Evolutionary conservation across 2,797 vertebrate genomes (phyloP).

Genomic region (Manis javanica): DNA sequence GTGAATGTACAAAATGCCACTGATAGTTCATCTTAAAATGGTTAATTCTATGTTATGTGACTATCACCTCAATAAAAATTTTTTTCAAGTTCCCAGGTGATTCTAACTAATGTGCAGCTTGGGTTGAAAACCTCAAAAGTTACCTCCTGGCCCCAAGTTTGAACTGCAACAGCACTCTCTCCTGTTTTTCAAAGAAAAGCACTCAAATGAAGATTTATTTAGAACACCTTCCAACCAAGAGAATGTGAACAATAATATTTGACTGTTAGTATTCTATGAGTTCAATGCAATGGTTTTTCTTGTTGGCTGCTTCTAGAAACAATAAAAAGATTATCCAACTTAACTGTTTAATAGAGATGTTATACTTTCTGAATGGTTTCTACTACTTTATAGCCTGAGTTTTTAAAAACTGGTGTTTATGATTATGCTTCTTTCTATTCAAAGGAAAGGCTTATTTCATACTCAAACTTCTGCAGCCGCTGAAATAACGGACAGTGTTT

Average conservation of each 20-base stretch:
- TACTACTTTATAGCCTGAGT: background rate
- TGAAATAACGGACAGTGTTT: slow-evolving; percentile 32
- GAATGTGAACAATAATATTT: slow-evolving; percentile 11
- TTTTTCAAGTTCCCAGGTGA: slow-evolving; percentile 3
- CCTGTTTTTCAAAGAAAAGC: slow-evolving; percentile 16
- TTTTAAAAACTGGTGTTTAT: background rate
- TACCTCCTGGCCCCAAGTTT: slow-evolving; percentile 17
- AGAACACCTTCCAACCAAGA: slow-evolving; percentile 35
- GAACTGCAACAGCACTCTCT: background rate
- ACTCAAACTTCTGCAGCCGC: background rate
- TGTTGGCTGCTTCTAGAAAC: slow-evolving; percentile 22
- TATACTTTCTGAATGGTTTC: background rate
- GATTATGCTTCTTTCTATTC: slow-evolving; percentile 37
- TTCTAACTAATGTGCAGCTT: background rate
- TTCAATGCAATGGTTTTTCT: background rate
- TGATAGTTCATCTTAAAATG: background rate
- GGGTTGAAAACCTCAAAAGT: slow-evolving; percentile 2
- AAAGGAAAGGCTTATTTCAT: slow-evolving; percentile 25
- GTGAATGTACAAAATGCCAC: background rate
- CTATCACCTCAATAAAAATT: slow-evolving; percentile 11
- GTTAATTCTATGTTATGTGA: background rate
- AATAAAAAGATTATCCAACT: background rate
- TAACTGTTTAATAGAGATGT: background rate
- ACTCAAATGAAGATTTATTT: slow-evolving; percentile 12
- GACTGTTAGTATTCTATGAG: background rate